Base-by-base conservation (phyloP, 2,797 vertebrate genomes). In the Buceros bicornis region DNA sequence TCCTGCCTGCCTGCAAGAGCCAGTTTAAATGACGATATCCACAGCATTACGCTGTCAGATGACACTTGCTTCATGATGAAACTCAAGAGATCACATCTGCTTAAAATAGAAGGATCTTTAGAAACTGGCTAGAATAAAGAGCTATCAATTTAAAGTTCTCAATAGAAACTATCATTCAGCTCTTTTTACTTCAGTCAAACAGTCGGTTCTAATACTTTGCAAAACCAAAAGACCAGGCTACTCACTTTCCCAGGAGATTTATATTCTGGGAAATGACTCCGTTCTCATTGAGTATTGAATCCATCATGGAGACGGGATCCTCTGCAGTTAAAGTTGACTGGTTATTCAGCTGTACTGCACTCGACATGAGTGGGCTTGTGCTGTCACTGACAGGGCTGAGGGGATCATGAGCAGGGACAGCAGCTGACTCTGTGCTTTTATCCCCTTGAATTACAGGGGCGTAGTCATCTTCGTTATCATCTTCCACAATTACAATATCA, bases 161-260 rank as follows among this genome's bases (percentile, higher is more conserved):
- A 53, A 22, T 0, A 56, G 40, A 50, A 86, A 57, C 20, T 40
- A 51, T 43, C 69, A 20, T n/a, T 80, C 14, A 19, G 22, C 62
- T 86, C 8, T 70, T 72, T 84, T 69, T 19, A 66, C 19, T 88
- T 86, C 29, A 48, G 58, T 62, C 33, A 82, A 74, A 42, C 20
- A 31, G 48, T 7, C n/a, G 62, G n/a, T 71, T 79, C 29, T 33
- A 83, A 54, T 64, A 91, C 22, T 60, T 31, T 33, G 25, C 53
- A 81, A 80, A 82, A 72, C 2, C 5, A 10, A 8, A 86, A 43
- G n/a, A 57, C 3, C 25, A 84, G n/a, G 51, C 37, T 24, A 98
- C 99, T 98, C 97, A 99, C 99, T 99, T 99, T 86, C 99, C 99
- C 97, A 99, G 98, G 62, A 99, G 98, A 97, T 98, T 99, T 92